Conservation (phyloP, 2,113 vertebrate genomes). For the Otis tarda region DNA sequence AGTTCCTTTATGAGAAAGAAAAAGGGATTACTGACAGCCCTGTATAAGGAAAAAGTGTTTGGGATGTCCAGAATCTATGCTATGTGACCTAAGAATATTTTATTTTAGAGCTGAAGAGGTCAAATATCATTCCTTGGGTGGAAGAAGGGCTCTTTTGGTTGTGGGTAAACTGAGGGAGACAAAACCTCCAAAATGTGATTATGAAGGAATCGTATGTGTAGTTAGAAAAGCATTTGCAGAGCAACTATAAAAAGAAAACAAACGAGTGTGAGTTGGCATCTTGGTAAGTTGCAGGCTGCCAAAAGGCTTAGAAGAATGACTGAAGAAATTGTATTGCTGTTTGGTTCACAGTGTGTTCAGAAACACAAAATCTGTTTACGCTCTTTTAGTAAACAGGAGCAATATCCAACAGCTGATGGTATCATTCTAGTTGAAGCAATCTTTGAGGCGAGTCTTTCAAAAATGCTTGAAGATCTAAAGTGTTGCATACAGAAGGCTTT, state of each 20-base stretch:
- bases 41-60: not conserved
- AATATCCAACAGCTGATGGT: not conserved
- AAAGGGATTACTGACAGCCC: not conserved
- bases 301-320: not conserved
- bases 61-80: not conserved
- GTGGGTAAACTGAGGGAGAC: not conserved
- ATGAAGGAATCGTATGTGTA: not conserved
- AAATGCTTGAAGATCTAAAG: not conserved
- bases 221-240: not conserved
- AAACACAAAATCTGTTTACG: not conserved
- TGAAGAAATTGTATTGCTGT: not conserved
- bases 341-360: not conserved
- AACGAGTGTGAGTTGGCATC: not conserved
- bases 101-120: not conserved
- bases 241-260: not conserved
- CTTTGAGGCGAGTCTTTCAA: not conserved
- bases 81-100: not conserved
- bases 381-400: not conserved
- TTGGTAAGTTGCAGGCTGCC: not conserved
- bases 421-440: not conserved
- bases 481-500: not conserved
- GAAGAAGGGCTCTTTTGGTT: not conserved
- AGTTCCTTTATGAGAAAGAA: not conserved
- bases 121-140: not conserved
- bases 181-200: not conserved